Evolutionary conservation across 2,888 invertebrate species (phyloP), one percentile per base, ranked within the genome.

Genomic region (Brenthis daphne): DNA sequence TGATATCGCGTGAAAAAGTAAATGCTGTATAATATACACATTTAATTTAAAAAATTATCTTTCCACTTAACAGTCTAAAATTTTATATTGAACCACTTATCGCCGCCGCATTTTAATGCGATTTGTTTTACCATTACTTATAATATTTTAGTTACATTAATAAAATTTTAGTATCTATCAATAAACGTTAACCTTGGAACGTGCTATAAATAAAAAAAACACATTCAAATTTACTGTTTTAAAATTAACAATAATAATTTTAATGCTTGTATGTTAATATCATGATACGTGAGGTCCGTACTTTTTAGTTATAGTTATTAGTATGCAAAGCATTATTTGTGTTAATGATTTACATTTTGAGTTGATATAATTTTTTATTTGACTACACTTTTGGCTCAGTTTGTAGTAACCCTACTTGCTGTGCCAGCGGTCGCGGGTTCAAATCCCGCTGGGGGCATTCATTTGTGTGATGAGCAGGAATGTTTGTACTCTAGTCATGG

Each of bases 181-280:
- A 69, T 56, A 47, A 65, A 53, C 43, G 50, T 64, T 55, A 63
- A 56, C n/a, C 56, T 51, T 20, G 24, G 50, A 63, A 14, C 37
- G 37, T 43, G 43, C 57, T 43, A 57, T 53, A 54, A 64, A 68
- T 63, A 60, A 67, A 64, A 64, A 54, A 54, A 57, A 20, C 33
- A 48, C 51, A 50, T 56, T 61, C 54, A 56, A 65, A 71, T 71
- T 73, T 71, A 70, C 68, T 69, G 64, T 61, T 57, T 67, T 53
- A 56, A 57, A 67, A 67, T 67, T 66, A 72, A 68, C 48, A 65
- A 50, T 24, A 70, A 57, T 65, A 73, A 72, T 75, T 29, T 29
- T 72, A 73, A 68, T 69, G 66, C 57, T 64, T 60, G 64, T 58
- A 70, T 74, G 75, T 69, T 67, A 73, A 76, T 73, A 56, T 57